Percentiles rank a stretch among this genome's conserved stretches.
These are phyloP conservation scores for Nilaparvata lugens DNA, from an alignment of 1,140 invertebrate genomes.

Conservation along the genomic window DNA sequence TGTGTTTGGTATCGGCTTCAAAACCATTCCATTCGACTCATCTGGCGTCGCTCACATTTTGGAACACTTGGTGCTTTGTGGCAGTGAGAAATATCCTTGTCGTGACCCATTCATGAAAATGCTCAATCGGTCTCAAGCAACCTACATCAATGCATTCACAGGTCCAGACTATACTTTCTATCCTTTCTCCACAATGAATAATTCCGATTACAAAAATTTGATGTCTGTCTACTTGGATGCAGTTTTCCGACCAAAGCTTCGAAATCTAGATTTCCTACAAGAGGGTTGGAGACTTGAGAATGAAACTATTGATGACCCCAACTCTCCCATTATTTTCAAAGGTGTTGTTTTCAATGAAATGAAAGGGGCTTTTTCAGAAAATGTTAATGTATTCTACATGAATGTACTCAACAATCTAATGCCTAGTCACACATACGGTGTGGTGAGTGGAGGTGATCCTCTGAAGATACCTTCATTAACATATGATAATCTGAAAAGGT, in stretches of 20 bases:
- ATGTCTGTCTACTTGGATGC: slow-evolving; percentile 86
- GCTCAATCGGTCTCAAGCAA: slow-evolving; percentile 82
- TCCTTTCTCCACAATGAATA: slow-evolving; percentile 88
- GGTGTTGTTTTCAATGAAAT: slow-evolving; percentile 97
- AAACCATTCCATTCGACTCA: slow-evolving; percentile 81
- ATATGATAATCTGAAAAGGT: slow-evolving; percentile 69
- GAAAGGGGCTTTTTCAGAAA: slow-evolving; percentile 92
- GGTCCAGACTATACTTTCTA: slow-evolving; percentile 93
- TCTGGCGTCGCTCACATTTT: slow-evolving; percentile 88
- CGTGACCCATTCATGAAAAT: slow-evolving; percentile 96
- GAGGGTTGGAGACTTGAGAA: slow-evolving; percentile 94
- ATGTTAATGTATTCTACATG: slow-evolving; percentile 68
- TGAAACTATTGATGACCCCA: slow-evolving; percentile 56
- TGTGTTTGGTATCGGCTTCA: slow-evolving; percentile 81
- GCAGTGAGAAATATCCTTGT: slow-evolving; percentile 76
- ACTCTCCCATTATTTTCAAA: slow-evolving; percentile 74
- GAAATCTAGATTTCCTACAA: slow-evolving; percentile 78
- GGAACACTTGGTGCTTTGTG: slow-evolving; percentile 86
- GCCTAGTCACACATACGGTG: slow-evolving; percentile 80
- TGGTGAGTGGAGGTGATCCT: slow-evolving; percentile 84
- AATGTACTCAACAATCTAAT: slow-evolving; percentile 67
- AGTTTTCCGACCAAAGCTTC: slow-evolving; percentile 68
- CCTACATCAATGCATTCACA: slow-evolving; percentile 96
- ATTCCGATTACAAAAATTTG: slow-evolving; percentile 71
- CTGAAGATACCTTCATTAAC: slow-evolving; percentile 73